phyloP scores from a whole-genome alignment of 2,113 vertebrate genomes.

The Rhizomys pruinosus region DNA sequence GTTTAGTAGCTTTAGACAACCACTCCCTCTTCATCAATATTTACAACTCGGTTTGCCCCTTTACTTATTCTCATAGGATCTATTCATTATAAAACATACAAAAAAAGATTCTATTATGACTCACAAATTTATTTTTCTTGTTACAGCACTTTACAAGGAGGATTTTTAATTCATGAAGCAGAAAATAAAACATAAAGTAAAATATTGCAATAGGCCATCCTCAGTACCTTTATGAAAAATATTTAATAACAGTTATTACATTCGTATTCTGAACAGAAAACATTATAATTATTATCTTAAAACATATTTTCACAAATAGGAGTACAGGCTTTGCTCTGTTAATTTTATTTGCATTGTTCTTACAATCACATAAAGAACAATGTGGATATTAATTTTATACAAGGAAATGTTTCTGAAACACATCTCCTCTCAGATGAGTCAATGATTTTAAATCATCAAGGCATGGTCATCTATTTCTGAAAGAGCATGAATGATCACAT shows the following conservation, averaged over 20 bases:
- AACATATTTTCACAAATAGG: conserved; percentile 20
- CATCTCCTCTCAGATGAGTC: background rate
- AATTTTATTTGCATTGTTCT: conserved; percentile 16
- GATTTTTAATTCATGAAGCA: background rate
- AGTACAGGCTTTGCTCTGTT: background rate
- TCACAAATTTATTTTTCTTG: background rate
- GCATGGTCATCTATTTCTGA: background rate
- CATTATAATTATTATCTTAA: background rate
- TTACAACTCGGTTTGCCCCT: background rate
- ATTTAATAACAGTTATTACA: background rate
- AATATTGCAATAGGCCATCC: background rate
- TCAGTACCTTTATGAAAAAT: background rate
- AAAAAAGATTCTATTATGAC: conserved; percentile 12
- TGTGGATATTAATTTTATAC: conserved; percentile 22
- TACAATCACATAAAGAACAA: background rate
- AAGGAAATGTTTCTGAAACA: background rate
- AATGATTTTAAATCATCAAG: too few relatives aligned
- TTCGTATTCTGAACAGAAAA: background rate
- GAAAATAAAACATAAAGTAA: too few relatives aligned
- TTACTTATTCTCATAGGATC: background rate
- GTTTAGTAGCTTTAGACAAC: background rate
- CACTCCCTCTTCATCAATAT: background rate
- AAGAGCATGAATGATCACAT: background rate
- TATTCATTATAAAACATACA: background rate
- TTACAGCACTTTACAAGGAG: background rate